Base-by-base conservation (phyloP, 2,888 invertebrate species). In the Oligia strigilis region DNA sequence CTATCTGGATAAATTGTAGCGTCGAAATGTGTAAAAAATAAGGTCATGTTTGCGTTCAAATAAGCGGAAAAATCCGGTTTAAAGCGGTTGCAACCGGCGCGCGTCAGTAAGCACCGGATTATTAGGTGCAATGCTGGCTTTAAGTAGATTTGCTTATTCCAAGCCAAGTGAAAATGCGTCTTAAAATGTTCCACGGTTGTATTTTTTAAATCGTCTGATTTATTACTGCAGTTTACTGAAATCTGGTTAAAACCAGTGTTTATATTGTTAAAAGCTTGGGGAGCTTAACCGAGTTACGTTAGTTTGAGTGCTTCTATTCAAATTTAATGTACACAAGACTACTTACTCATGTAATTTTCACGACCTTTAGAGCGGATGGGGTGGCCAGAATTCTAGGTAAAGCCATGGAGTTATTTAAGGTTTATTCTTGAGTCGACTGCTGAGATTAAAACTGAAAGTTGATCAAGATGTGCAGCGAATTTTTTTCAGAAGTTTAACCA, bases 61-160 rank as follows among this genome's bases (percentile, higher is more conserved):
- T 86, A 88, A 89, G 66, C 77, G 86, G 90, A 88, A 89, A 90
- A 90, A 90, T 89, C 87, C 80, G 77, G 88, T 88, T 84, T 75
- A 83, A 84, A 81, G 82, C 85, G 87, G 88, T 81, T 86, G 87
- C 82, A 87, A 76, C 81, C 73, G 81, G 85, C 77, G 81, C 66
- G 78, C 64, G 83, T 75, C 66, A 75, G 85, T 91, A 90, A 92
- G 83, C 86, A 60, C 76, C 36, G 86, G 91, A 92, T 92, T 92
- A 92, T 89, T 88, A 90, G 88, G 83, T 89, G 88, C 85, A 89
- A 89, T 80, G 80, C 82, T 78, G 80, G 79, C 64, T 88, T 82
- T 84, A 84, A 84, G 70, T 76, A 85, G 86, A 87, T 90, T 89
- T 82, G 74, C 78, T 88, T 85, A 86, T 80, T 77, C 60, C 55